These are phyloP conservation scores for Drosophila navojoa DNA, from an alignment of 1,140 invertebrate species.

Conservation along the genomic window DNA sequence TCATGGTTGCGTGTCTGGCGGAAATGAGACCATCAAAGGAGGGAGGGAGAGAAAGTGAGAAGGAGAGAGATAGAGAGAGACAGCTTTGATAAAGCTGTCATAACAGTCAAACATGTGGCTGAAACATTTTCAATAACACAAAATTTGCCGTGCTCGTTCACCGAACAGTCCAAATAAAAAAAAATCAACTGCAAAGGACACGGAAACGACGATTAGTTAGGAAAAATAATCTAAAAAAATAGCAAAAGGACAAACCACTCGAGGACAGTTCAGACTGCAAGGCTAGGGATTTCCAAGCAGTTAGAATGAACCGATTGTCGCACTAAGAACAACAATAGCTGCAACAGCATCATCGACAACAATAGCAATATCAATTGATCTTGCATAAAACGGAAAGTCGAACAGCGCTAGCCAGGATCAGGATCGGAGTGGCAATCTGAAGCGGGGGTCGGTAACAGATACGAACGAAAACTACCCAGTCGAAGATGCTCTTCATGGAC, in stretches of 20 bases:
- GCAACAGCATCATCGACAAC: not conserved
- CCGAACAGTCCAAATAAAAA: slow-evolving; percentile 20
- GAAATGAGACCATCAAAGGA: too few species aligned
- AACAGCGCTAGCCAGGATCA: not conserved
- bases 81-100: slow-evolving; percentile 35
- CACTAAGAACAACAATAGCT: not conserved
- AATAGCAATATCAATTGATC: not conserved
- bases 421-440: too few species aligned
- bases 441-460: too few species aligned
- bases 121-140: slow-evolving; percentile 28
- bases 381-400: not conserved
- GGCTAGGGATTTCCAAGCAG: not conserved
- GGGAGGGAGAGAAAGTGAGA: too few species aligned
- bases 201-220: not conserved
- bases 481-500: slow-evolving; percentile 60
- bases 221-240: too few species aligned
- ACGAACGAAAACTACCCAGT: too few species aligned
- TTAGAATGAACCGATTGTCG: not conserved
- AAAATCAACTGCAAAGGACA: not conserved
- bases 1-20: too few species aligned
- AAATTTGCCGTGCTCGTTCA: slow-evolving; percentile 53
- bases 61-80: not conserved
- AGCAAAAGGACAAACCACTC: not conserved
- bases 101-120: slow-evolving; percentile 32
- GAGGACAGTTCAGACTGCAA: not conserved